These are phyloP conservation scores for Pocillopora damicornis DNA, from an alignment of 64 coral and sea anemone species.

Conservation along the genomic window DNA sequence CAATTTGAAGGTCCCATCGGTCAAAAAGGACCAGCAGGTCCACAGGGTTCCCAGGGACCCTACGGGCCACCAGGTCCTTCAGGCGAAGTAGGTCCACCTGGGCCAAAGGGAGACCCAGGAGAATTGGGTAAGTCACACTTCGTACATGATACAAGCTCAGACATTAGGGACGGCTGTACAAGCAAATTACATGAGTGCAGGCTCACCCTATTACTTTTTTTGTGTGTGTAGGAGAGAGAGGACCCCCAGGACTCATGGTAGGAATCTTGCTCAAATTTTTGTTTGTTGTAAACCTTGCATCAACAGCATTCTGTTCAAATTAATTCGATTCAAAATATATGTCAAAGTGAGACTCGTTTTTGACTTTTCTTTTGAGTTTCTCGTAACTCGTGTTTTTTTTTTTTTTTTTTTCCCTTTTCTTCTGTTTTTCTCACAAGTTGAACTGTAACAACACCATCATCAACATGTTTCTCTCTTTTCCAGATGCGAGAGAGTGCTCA, in stretches of 20 bases:
- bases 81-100: constrained; percentile 14
- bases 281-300: not conserved
- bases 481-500: constrained; percentile 51
- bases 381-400: too few species aligned
- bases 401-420: not conserved
- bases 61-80: constrained; percentile 1
- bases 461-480: not conserved
- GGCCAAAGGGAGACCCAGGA: constrained; percentile 36
- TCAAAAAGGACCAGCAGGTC: constrained; percentile 18
- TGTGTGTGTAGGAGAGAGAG: not conserved
- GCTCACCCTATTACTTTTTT: not conserved
- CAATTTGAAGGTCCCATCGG: constrained; percentile 29
- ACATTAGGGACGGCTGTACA: not conserved
- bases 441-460: not conserved
- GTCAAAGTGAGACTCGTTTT: too few species aligned
- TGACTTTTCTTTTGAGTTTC: too few species aligned
- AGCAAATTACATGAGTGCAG: not conserved
- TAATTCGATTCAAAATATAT: too few species aligned
- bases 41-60: constrained; percentile 12
- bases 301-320: too few species aligned
- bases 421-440: not conserved
- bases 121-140: constrained; percentile 13
- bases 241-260: constrained; percentile 6
- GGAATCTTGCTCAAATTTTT: not conserved
- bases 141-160: too few species aligned